A percentile compares a stretch with the other conserved stretches of the same genome.
These are phyloP conservation scores for Trochalopteron elliotii DNA, from an alignment of 2,113 vertebrate genomes.

Conservation along the genomic window DNA sequence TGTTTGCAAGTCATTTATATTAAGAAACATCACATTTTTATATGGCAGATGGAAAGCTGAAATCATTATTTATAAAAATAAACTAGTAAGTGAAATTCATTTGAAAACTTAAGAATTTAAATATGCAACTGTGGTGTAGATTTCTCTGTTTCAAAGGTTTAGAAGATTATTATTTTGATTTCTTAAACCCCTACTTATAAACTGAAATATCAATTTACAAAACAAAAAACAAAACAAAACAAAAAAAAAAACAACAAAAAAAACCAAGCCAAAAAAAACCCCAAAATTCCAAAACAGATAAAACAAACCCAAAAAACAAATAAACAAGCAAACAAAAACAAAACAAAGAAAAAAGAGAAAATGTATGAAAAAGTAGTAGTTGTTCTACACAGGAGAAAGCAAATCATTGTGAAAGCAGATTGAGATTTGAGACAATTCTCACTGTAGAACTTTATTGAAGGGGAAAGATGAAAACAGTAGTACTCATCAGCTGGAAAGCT, in stretches of 20 bases:
- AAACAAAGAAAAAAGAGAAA: neutral
- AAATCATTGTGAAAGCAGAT: neutral
- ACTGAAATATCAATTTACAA: neutral
- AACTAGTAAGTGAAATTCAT: slow-evolving; percentile 20
- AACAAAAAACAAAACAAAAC: neutral
- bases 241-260: no score
- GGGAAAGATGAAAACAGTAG: neutral
- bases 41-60: slow-evolving; percentile 21
- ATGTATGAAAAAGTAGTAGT: neutral
- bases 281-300: neutral
- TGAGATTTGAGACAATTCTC: neutral
- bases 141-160: neutral
- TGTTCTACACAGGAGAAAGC: neutral
- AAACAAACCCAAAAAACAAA: neutral
- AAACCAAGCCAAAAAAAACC: no score
- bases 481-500: neutral
- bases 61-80: slow-evolving; percentile 39
- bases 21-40: slow-evolving; percentile 7
- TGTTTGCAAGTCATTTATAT: slow-evolving; percentile 33
- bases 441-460: neutral
- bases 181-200: neutral
- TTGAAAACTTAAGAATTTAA: neutral
- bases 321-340: no score
- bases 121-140: neutral
- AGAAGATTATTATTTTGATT: neutral